phyloP scores from a whole-genome alignment of 2,888 invertebrate genomes.

The Orthosia cruda region DNA sequence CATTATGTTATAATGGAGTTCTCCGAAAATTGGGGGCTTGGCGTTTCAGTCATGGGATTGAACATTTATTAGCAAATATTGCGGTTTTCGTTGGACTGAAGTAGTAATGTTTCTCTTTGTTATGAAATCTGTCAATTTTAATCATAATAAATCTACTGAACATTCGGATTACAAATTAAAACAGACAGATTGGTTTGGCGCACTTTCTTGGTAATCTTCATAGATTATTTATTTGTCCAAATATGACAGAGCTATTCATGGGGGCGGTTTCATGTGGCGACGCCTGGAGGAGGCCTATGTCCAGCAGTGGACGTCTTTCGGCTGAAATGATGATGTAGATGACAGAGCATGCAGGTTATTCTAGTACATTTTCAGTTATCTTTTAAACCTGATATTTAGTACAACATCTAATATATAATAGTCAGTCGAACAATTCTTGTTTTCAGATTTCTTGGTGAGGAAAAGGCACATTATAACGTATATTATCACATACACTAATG shows the following conservation, averaged over 20 bases:
- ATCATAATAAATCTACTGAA: background rate
- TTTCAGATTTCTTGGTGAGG: no score
- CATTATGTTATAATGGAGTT: background rate
- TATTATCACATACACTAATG: no score
- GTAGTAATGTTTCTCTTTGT: background rate
- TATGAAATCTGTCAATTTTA: constrained; percentile 10
- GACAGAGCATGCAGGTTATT: no score
- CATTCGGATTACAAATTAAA: constrained; percentile 11
- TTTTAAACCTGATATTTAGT: no score
- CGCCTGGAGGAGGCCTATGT: no score
- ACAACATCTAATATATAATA: background rate
- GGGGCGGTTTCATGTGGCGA: no score
- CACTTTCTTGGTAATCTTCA: background rate
- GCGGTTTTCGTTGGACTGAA: background rate
- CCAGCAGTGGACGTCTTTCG: no score
- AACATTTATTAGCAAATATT: background rate
- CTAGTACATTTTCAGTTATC: no score
- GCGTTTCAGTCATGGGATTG: background rate
- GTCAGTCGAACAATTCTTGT: background rate
- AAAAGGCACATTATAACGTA: no score
- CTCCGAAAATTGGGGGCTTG: background rate
- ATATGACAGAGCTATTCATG: no score
- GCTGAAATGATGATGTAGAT: no score
- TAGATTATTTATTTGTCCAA: no score
- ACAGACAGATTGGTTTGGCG: background rate